Evolutionary conservation across 2,113 vertebrate species (phyloP), one percentile per base, ranked within the genome.

Genomic region (Lophius piscatorius): DNA sequence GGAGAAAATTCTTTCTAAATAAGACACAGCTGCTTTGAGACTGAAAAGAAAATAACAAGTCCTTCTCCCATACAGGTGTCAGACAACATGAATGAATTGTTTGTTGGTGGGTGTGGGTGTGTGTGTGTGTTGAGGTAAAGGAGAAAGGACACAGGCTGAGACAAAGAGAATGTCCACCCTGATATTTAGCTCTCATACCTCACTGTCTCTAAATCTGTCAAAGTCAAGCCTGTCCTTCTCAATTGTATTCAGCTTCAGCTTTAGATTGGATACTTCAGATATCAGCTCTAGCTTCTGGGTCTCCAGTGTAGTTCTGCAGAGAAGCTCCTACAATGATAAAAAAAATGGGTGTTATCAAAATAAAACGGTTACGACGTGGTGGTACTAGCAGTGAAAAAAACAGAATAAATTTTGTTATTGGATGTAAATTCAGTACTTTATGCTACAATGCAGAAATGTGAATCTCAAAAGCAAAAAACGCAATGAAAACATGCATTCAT

Each of bases 221-320:
- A 90, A 95, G 76, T 96, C 92, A 46, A 93, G 57, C 41, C 92
- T 90, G 55, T 98, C 94, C 76, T 95, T 98, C 64, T 97, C 94
- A 23, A 96, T 85, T 28, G 91, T 71, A 0, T 94, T 93, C 72
- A 97, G 87, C 65, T 97, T 98, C 62, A 98, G 85, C 86, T 97
- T 98, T 52, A 98, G 82, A 79, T 94, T 96, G 64, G 97, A 98
- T 74, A 98, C 77, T 84, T 99, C 97, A 11, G 95, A 91, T 85
- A 97, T 95, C 50, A 99, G 91, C 26, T 98, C 95, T 48, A 97
- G 63, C 76, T 98, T 99, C 88, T 99, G 97, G 40, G 89, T 95
- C 87, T 99, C 97, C 61, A 99, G 88, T 4, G 95, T 80, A 3
- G 92, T 93, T 81, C 97, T 90, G 78, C 95, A 97, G 66, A 97